These are phyloP conservation scores for Muricea muricata DNA, from an alignment of 92 coral and sea anemone genomes.

Conservation along the genomic window DNA sequence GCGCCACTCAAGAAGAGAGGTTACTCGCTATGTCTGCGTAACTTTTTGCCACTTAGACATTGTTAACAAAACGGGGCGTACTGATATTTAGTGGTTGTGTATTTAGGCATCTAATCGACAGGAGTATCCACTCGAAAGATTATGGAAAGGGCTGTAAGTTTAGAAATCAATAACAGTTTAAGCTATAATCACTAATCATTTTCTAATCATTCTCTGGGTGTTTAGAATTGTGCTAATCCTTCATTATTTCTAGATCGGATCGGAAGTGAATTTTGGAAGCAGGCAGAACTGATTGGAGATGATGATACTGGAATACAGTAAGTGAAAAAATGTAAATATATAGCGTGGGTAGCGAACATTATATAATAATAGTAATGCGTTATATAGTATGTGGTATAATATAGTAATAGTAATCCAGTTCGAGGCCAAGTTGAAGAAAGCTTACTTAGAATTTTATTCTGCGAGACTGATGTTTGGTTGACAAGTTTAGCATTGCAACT, in stretches of 20 bases:
- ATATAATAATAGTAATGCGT: too few relatives aligned
- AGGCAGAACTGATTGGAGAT: conserved; percentile 89
- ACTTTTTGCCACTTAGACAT: background rate
- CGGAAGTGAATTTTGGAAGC: conserved; percentile 99
- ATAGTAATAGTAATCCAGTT: too few relatives aligned
- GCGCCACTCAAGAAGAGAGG: conserved; percentile 93
- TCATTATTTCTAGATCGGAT: conserved; percentile 73
- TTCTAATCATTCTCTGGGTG: too few relatives aligned
- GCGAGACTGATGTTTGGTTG: too few relatives aligned
- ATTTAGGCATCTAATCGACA: conserved; percentile 81
- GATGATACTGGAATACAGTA: conserved; percentile 93
- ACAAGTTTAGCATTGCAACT: too few relatives aligned
- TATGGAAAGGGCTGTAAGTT: conserved; percentile 99
- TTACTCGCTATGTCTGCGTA: too few relatives aligned
- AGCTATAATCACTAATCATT: too few relatives aligned
- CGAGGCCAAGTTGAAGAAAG: too few relatives aligned
- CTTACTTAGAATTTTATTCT: too few relatives aligned
- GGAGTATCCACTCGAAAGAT: conserved; percentile 88
- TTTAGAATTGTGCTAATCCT: background rate
- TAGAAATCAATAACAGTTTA: too few relatives aligned
- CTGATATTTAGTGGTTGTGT: background rate
- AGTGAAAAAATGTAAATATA: conserved; percentile 16
- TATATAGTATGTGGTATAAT: too few relatives aligned
- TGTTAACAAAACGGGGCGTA: background rate
- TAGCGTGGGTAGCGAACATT: too few relatives aligned